Percentiles rank a stretch among this genome's conserved stretches.
Evolutionary conservation across 1,140 invertebrate species (phyloP).

Genomic region (Bacillus rossius): DNA sequence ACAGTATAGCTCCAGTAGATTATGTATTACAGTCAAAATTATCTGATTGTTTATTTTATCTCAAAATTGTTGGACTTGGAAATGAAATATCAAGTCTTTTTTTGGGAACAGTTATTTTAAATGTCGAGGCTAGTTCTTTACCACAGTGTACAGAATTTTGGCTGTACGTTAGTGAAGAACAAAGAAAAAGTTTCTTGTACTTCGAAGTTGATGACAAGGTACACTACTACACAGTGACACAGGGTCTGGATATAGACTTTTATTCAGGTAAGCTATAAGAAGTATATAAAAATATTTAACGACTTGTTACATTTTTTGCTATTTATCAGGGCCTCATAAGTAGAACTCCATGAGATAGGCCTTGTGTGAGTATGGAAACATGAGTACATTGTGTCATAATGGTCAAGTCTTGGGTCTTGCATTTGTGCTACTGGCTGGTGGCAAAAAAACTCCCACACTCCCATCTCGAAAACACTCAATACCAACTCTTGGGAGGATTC

Average conservation of each 20-base stretch:
- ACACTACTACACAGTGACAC: slow-evolving; percentile 25
- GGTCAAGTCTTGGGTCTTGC: background rate
- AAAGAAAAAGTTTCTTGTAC: slow-evolving; percentile 33
- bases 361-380: background rate
- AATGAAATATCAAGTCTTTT: too few relatives aligned
- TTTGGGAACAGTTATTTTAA: too few relatives aligned
- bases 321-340: slow-evolving; percentile 5
- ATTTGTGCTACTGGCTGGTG: too few relatives aligned
- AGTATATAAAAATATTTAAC: slow-evolving; percentile 17
- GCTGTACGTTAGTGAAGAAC: slow-evolving; percentile 35
- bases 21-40: too few relatives aligned
- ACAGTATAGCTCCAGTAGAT: too few relatives aligned
- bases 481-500: too few relatives aligned
- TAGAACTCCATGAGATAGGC: background rate
- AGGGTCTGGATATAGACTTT: slow-evolving; percentile 16
- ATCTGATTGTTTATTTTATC: too few relatives aligned
- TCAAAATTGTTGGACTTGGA: too few relatives aligned
- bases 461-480: too few relatives aligned
- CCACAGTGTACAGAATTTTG: slow-evolving; percentile 27
- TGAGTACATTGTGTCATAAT: background rate
- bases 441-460: too few relatives aligned
- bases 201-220: slow-evolving; percentile 32
- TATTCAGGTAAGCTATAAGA: slow-evolving; percentile 20
- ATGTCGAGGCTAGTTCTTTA: too few relatives aligned
- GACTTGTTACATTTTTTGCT: slow-evolving; percentile 13